Evolutionary conservation across 2,888 invertebrate species (phyloP).

Genomic region (Clusia tigrina): DNA sequence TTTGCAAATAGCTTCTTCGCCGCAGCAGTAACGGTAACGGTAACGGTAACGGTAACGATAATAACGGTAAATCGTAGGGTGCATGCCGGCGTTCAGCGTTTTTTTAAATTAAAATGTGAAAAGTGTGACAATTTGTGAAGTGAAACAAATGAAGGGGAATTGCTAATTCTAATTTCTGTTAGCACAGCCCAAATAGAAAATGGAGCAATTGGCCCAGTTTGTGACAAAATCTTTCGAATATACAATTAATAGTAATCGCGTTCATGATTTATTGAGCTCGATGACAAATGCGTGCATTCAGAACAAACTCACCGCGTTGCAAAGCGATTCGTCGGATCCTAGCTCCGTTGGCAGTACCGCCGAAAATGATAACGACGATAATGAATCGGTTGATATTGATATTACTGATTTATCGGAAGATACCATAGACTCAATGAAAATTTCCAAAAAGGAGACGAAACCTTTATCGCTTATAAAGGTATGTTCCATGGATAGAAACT

Average conservation of each 20-base stretch:
- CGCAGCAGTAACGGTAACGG: slow-evolving; percentile 4
- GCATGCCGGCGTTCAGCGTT: too few relatives aligned
- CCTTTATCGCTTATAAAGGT: slow-evolving; percentile 51
- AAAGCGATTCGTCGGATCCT: slow-evolving; percentile 40
- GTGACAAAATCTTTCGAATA: slow-evolving; percentile 87
- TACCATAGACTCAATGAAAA: slow-evolving; percentile 33
- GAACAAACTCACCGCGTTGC: slow-evolving; percentile 31
- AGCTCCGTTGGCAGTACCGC: slow-evolving; percentile 41
- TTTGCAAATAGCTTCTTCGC: slow-evolving; percentile 23
- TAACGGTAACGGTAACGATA: neutral
- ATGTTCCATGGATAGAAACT: slow-evolving; percentile 36
- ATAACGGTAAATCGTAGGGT: too few relatives aligned
- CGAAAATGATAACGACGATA: slow-evolving; percentile 49
- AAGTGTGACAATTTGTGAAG: too few relatives aligned
- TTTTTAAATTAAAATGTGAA: too few relatives aligned
- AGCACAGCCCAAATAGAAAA: too few relatives aligned
- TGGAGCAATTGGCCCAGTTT: slow-evolving; percentile 92
- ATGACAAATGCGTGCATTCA: slow-evolving; percentile 52
- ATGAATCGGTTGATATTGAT: slow-evolving; percentile 64
- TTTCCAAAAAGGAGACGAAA: slow-evolving; percentile 36
- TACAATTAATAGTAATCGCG: slow-evolving; percentile 62
- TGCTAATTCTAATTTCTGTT: too few relatives aligned
- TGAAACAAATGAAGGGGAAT: too few relatives aligned
- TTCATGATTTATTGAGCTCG: slow-evolving; percentile 57
- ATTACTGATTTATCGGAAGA: slow-evolving; percentile 63